These are phyloP conservation scores for Ptychoptera albimana DNA, from an alignment of 2,888 invertebrate genomes.

Conservation along the genomic window DNA sequence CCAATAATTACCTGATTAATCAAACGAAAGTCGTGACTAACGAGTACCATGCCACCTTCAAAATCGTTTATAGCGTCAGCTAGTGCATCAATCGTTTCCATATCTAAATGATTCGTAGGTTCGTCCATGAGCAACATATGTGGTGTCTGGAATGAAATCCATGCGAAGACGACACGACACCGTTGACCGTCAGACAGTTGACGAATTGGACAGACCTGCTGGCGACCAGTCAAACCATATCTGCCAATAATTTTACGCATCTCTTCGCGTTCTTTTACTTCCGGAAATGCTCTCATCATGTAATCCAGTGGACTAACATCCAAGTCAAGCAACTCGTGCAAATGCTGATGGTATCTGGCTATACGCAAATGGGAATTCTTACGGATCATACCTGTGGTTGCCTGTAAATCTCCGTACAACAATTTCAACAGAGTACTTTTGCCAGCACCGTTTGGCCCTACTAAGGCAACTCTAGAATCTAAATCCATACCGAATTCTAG, in stretches of 20 bases:
- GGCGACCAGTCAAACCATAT: slow-evolving; percentile 92
- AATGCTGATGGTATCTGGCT: slow-evolving; percentile 96
- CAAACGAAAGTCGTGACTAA: slow-evolving; percentile 98
- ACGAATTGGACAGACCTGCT: slow-evolving; percentile 53
- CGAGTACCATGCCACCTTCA: slow-evolving; percentile 96
- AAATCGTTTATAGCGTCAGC: slow-evolving; percentile 97
- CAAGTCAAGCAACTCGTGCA: slow-evolving; percentile 89
- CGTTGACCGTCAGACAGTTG: slow-evolving; percentile 89
- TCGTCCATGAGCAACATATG: slow-evolving; percentile 71
- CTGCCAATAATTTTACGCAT: slow-evolving; percentile 98
- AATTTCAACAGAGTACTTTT: slow-evolving; percentile 95
- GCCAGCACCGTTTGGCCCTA: slow-evolving; percentile 97
- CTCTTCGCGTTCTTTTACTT: slow-evolving; percentile 93
- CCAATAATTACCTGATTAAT: slow-evolving; percentile 75
- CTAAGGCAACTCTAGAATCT: slow-evolving; percentile 87
- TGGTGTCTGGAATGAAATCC: slow-evolving; percentile 94
- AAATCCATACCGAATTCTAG: slow-evolving; percentile 98
- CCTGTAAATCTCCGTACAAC: slow-evolving; percentile 87
- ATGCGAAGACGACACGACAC: slow-evolving; percentile 97
- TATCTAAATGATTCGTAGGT: slow-evolving; percentile 91
- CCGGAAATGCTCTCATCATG: slow-evolving; percentile 95
- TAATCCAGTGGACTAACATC: slow-evolving; percentile 92
- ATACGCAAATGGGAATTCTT: slow-evolving; percentile 96
- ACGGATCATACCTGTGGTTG: slow-evolving; percentile 91
- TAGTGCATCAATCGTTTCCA: slow-evolving; percentile 96